Base-by-base conservation (phyloP, 1,140 invertebrate species). In the Sweltsa coloradensis region DNA sequence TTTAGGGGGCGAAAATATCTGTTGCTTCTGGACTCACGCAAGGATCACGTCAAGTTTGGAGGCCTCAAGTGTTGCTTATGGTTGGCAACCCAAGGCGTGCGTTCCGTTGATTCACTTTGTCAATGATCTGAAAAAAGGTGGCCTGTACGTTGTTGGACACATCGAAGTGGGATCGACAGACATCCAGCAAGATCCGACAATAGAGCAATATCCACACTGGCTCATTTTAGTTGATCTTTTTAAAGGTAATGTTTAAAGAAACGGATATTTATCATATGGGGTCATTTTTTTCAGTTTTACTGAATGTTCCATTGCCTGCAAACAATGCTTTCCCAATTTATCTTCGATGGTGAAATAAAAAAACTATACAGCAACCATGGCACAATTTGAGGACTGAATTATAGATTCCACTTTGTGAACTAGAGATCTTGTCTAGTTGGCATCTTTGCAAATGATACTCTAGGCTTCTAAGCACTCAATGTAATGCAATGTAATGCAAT, bases 11-110 rank as follows among this genome's bases (percentile, higher is more conserved):
- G 96, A 31, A 99, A 99, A 65, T 99, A 99, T 66, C 70, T 99
- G 4, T 63, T 99, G 0, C 78, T 99, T 61, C 65, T 99, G 56
- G 96, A 99, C 66, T 85, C 85, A 2, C 75, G 96, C 4, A 96
- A 98, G 54, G 89, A 96, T 62, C 96, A 99, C 64, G 92, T 99
- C 0, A 99, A 98, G 69, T 99, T 94, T 99, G 97, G 97, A 69
- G 96, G 22, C 96, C 96, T 1, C 96, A 99, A 70, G 89, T 99
- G 64, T 64, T 99, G 7, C 66, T 99, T 1, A 72, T 99, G 65
- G 83, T 99, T 3, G 78, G 85, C 0, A 93, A 89, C 51, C 94
- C 95, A 2, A 70, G 93, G n/a, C 84, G 88, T 7, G 76, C 78
- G 2, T 88, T 89, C 57, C 92, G 0, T 67, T 99, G 4, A 95